Percentiles rank a stretch among this genome's conserved stretches.
Conservation (phyloP, 2,888 invertebrate species). For the Hypomecis atomaria region DNA sequence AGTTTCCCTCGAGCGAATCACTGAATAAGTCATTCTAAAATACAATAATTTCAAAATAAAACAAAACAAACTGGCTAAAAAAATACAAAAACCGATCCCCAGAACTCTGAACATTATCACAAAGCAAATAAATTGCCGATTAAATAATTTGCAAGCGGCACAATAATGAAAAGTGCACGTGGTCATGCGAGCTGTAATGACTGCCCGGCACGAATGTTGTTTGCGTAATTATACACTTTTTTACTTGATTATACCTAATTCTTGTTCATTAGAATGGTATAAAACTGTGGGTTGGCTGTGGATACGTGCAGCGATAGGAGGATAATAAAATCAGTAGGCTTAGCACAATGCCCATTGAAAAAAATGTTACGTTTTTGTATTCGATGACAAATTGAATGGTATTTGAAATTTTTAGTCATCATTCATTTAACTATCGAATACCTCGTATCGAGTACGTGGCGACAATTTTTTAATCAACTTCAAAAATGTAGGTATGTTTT, state of each 20-base stretch:
- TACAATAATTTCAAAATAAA: too few species aligned
- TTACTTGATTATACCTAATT: constrained; percentile 41
- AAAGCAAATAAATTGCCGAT: constrained; percentile 50
- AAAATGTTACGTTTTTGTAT: too few species aligned
- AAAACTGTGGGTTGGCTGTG: constrained; percentile 10
- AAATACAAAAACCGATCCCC: neutral
- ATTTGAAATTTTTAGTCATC: too few species aligned
- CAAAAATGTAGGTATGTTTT: too few species aligned
- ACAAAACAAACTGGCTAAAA: neutral
- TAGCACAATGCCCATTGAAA: too few species aligned
- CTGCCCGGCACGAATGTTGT: constrained; percentile 49
- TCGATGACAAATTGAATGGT: too few species aligned
- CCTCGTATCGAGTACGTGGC: too few species aligned
- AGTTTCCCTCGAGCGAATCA: too few species aligned
- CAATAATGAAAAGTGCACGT: constrained; percentile 53
- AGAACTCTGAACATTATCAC: constrained; percentile 17
- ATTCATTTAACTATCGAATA: too few species aligned
- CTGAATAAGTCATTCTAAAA: too few species aligned
- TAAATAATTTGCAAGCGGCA: constrained; percentile 63
- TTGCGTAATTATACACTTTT: constrained; percentile 39
- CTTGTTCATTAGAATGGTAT: constrained; percentile 28
- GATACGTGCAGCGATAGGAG: neutral
- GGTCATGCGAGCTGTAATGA: constrained; percentile 63
- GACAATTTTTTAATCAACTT: neutral
- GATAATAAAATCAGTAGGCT: neutral